Evolutionary conservation across 2,797 vertebrate genomes (phyloP), one percentile per base, ranked within the genome.

Genomic region (Xenops minutus): DNA sequence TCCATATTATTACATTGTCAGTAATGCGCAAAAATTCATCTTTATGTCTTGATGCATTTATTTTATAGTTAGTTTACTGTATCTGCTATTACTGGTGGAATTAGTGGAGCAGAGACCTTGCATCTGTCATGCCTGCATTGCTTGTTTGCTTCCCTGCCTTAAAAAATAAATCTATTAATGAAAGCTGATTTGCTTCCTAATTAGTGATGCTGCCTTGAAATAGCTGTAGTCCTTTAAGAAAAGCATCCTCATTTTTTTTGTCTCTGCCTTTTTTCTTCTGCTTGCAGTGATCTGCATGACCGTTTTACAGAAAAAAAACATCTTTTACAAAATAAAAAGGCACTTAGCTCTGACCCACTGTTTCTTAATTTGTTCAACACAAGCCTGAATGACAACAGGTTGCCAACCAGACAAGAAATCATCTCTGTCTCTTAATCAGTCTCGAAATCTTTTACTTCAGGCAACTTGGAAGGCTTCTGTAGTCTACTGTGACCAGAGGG

Each of bases 121-220:
- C 61, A 64, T 79, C 51, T 90, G 41, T 89, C 67, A 34, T 34
- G 51, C 55, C 43, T 90, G 20, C 23, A 3, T 32, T 86, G n/a
- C 85, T 85, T 88, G 34, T 61, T 85, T 93, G 29, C 59, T 66
- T 85, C 68, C 26, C 55, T 93, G 23, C 56, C 77, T 82, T 69
- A 82, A 77, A 75, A 75, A 86, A 86, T 76, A 87, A 93, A 91
- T 63, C 52, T 67, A 29, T 71, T 91, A 73, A 82, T 73, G 71
- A 52, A 91, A 92, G 52, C 54, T 89, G 61, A 77, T 92, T 91
- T 91, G 36, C 52, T 92, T 86, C 68, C 85, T 91, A 80, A 88
- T 94, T 90, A 82, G 56, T 22, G 55, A 59, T 82, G 41, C 48
- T 79, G 51, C 74, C 73, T 52, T 71, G 64, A 91, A 85, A 79